Evolutionary conservation across 2,113 vertebrate genomes (phyloP).

Genomic region (Cisticola juncidis): DNA sequence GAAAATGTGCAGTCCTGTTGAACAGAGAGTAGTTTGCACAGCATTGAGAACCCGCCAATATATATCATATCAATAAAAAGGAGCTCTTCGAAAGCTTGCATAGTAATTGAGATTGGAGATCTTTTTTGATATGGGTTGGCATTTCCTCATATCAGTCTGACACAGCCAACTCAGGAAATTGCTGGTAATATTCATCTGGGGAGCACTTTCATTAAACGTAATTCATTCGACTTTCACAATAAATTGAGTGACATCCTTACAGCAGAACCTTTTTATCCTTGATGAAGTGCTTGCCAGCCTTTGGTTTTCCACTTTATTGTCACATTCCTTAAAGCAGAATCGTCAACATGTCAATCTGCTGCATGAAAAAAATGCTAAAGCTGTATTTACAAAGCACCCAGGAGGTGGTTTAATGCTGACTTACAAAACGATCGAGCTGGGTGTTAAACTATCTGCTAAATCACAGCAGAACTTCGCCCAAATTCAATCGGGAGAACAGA

Average conservation of each 20-base stretch:
- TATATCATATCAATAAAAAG: conserved; percentile 63
- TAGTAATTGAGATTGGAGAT: conserved; percentile 75
- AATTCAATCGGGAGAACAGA: not conserved
- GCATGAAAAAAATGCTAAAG: conserved; percentile 70
- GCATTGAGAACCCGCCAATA: conserved; percentile 36
- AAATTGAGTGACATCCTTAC: conserved; percentile 86
- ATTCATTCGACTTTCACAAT: conserved; percentile 88
- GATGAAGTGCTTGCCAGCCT: conserved; percentile 83
- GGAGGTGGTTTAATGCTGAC: conserved; percentile 74
- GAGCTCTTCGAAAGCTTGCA: conserved; percentile 65
- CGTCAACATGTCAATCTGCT: conserved; percentile 79
- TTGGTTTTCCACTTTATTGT: conserved; percentile 78
- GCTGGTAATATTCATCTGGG: conserved; percentile 87
- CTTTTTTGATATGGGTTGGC: conserved; percentile 76
- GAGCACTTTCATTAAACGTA: conserved; percentile 87
- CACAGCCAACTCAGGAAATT: conserved; percentile 82
- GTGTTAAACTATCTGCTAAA: conserved; percentile 70
- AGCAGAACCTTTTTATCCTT: conserved; percentile 83
- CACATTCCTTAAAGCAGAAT: conserved; percentile 80
- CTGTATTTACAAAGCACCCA: conserved; percentile 73
- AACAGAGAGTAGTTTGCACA: conserved; percentile 40
- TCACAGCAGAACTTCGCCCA: conserved; percentile 55
- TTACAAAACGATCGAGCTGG: conserved; percentile 37
- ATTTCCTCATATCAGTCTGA: conserved; percentile 81
- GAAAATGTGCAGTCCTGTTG: not conserved